A percentile compares a stretch with the other conserved stretches of the same genome.
These are phyloP conservation scores for Pseudanteris insignis DNA, from an alignment of 2,888 invertebrate species.

Conservation along the genomic window DNA sequence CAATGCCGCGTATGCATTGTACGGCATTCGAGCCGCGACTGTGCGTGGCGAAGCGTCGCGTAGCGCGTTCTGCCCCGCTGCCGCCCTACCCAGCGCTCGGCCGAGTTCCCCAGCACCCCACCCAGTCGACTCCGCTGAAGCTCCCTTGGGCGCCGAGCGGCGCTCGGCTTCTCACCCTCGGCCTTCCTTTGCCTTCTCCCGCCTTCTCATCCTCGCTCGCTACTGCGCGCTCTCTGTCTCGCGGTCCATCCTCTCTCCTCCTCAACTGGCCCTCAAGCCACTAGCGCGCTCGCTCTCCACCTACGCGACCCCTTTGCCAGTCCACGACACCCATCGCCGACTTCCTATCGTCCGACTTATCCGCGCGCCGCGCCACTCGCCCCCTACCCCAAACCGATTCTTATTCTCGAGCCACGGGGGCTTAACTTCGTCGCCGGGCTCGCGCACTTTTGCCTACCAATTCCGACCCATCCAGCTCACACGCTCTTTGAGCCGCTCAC, in stretches of 20 bases:
- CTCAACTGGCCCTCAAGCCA: slow-evolving; percentile 15
- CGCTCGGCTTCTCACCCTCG: slow-evolving; percentile 50
- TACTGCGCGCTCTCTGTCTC: slow-evolving; percentile 46
- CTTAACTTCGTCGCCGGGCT: no score
- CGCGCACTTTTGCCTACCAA: no score
- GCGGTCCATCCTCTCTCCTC: slow-evolving; percentile 41
- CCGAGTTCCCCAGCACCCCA: slow-evolving; percentile 50
- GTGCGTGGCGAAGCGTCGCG: slow-evolving; percentile 62
- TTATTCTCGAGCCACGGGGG: no score
- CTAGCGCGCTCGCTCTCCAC: slow-evolving; percentile 31
- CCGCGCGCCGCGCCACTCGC: slow-evolving; percentile 14
- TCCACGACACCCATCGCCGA: slow-evolving; percentile 28
- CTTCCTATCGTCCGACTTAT: slow-evolving; percentile 28
- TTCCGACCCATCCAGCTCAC: no score
- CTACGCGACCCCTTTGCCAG: slow-evolving; percentile 40
- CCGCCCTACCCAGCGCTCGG: slow-evolving; percentile 54
- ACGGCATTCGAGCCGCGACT: slow-evolving; percentile 65
- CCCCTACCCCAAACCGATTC: no score
- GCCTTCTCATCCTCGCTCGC: slow-evolving; percentile 43
- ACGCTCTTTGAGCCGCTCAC: no score
- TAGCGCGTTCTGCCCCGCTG: slow-evolving; percentile 63
- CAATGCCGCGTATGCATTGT: slow-evolving; percentile 54
- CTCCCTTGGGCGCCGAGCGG: slow-evolving; percentile 43
- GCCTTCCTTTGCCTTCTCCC: slow-evolving; percentile 42
- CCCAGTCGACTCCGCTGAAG: slow-evolving; percentile 20